Evolutionary conservation across 2,797 vertebrate species (phyloP), one percentile per base, ranked within the genome.

Genomic region (Fistularia tabacaria): DNA sequence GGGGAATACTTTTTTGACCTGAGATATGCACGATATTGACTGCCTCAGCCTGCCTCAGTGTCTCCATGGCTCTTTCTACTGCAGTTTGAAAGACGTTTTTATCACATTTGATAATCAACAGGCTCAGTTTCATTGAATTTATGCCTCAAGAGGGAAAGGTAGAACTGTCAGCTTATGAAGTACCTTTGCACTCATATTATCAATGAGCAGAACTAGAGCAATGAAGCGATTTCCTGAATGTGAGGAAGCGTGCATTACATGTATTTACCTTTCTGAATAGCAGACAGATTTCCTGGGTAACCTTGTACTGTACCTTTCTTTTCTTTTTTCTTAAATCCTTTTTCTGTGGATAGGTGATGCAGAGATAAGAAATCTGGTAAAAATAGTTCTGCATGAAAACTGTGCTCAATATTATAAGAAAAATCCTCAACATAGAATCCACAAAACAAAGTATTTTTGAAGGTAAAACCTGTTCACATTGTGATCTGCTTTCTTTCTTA

Each of bases 1-100:
- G n/a, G n/a, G n/a, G n/a, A 9, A 53, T 38, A 64, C 73, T 61
- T 59, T 62, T 73, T 63, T 77, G 75, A 79, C 73, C 54, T 59
- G 49, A 71, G 64, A 67, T 64, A 79, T 71, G 71, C 73, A 62
- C 55, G 48, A 57, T 57, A 66, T 70, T 64, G 70, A 49, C 54
- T 36, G 36, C 38, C 4, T 36, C 36, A 38, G 70, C 46, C 54
- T 36, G 36, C 38, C 4, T 36, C 36, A 38, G 38, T 11, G 49
- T 42, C 14, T 8, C 1, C 0, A 11, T 48, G 8, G 10, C 36
- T 45, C 36, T 45, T 36, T 49, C 14, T 49, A 7, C 50, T 41
- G 25, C 9, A 38, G 11, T 51, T 46, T 47, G 14, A 38, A 44
- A 42, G 53, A 52, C 49, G 52, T 44, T 5, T 56, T 52, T 49